Base-by-base conservation (phyloP, 2,888 invertebrate genomes). In the Platycheirus albimanus region DNA sequence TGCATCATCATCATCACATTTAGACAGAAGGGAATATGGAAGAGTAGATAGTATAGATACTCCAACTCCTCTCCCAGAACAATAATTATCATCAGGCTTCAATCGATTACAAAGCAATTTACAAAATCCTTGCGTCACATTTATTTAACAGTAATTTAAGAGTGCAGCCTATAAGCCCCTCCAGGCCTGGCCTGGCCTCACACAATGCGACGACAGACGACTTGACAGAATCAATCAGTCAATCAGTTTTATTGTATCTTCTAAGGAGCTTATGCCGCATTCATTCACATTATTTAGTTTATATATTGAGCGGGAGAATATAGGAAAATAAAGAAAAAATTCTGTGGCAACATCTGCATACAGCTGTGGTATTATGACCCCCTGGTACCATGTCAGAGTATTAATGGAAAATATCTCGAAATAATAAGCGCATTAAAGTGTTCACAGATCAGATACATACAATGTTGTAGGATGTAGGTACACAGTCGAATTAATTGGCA, bases 71-170 rank as follows among this genome's bases (percentile, higher is more conserved):
- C 63, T 49, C 49, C 69, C 76, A 51, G 54, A 54, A 56, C 33
- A 70, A 66, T 66, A 61, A 52, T 70, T 6, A 33, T 30, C 15
- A 45, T 61, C 58, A 17, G 15, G 30, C 66, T 38, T 52, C 66
- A 64, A 76, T 81, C 58, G 70, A 76, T 71, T 76, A 58, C 70
- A 38, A 70, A 52, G 58, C 75, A 69, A 64, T 70, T 52, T 64
- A 75, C 70, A 20, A 64, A 61, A 58, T 81, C 76, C 80, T 81
- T 81, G 64, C 80, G 52, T 81, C 80, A 71, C 76, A 45, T 11
- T 47, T 66, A 58, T 51, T 67, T 66, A 51, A 56, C 36, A 30
- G 64, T 64, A 76, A 80, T 80, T 80, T 64, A 52, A 80, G 70
- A 80, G 24, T 15, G n/a, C n/a, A n/a, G n/a, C n/a, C n/a, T n/a